These are phyloP conservation scores for Bradypus variegatus DNA, from an alignment of 2,797 vertebrate species.

Conservation along the genomic window DNA sequence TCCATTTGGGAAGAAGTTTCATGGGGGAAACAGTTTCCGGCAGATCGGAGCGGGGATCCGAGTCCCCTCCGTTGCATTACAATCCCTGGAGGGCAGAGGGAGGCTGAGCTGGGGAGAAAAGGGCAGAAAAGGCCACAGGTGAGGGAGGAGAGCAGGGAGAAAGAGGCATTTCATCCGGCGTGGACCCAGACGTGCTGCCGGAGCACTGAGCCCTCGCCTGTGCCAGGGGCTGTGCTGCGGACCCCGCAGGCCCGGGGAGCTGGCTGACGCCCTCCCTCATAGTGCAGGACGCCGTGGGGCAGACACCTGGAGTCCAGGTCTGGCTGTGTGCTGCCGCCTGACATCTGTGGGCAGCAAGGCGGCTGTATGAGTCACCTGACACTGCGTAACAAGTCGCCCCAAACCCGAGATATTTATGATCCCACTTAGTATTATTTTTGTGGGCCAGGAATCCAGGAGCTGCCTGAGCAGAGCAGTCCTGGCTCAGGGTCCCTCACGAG, in stretches of 20 bases:
- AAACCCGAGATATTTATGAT: neutral
- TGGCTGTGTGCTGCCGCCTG: neutral
- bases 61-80: neutral
- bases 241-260: too few species aligned
- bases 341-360: too few species aligned
- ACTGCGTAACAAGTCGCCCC: neutral
- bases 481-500: neutral
- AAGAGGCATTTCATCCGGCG: accelerated
- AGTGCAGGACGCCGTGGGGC: neutral
- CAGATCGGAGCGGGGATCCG: neutral
- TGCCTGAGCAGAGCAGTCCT: neutral
- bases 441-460: neutral
- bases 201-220: too few species aligned
- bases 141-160: neutral
- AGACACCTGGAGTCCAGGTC: neutral
- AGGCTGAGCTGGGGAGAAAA: too few species aligned
- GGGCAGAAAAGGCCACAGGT: neutral
- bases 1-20: neutral
- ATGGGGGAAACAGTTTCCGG: neutral
- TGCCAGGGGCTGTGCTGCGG: neutral
- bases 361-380: neutral
- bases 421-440: too few species aligned
- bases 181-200: neutral
- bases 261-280: neutral
- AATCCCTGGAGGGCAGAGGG: neutral